These are phyloP conservation scores for Caenorhabditis sp. DNA, from an alignment of 2,888 invertebrate species.

Conservation along the genomic window DNA sequence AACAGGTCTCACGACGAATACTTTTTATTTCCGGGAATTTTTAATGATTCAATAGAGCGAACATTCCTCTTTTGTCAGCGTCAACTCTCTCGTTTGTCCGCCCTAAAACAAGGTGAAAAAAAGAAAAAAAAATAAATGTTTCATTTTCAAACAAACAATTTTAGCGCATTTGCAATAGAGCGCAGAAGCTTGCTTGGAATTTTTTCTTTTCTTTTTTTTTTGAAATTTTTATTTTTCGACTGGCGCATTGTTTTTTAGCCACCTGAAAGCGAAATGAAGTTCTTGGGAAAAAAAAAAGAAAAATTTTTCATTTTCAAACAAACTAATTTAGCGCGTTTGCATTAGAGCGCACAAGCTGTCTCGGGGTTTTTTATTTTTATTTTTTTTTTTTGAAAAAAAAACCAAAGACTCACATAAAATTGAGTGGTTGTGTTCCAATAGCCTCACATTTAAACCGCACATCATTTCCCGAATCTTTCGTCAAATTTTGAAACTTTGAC, in stretches of 20 bases:
- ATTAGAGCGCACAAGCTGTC: not conserved
- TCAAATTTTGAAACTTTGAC: conserved; percentile 61
- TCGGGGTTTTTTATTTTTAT: not conserved
- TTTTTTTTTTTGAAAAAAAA: not conserved
- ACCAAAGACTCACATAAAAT: conserved; percentile 60
- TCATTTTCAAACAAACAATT: not conserved
- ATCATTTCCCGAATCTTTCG: conserved; percentile 62
- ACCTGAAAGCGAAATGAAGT: no score
- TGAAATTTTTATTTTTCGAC: not conserved
- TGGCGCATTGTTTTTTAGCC: no score
- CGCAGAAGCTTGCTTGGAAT: not conserved
- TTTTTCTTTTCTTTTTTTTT: no score
- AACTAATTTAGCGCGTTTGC: not conserved
- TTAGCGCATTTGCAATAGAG: not conserved
- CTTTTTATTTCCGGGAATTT: no score
- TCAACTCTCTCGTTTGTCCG: no score
- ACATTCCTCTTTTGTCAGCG: no score
- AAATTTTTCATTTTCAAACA: not conserved
- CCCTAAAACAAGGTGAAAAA: no score
- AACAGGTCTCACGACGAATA: no score
- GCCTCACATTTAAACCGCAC: conserved; percentile 69
- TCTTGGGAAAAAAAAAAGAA: no score
- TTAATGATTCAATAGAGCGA: no score
- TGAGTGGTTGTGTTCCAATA: conserved; percentile 66
- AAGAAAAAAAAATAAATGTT: not conserved